These are phyloP conservation scores for Spondyliosoma cantharus DNA, from an alignment of 2,797 vertebrate species.

Conservation along the genomic window DNA sequence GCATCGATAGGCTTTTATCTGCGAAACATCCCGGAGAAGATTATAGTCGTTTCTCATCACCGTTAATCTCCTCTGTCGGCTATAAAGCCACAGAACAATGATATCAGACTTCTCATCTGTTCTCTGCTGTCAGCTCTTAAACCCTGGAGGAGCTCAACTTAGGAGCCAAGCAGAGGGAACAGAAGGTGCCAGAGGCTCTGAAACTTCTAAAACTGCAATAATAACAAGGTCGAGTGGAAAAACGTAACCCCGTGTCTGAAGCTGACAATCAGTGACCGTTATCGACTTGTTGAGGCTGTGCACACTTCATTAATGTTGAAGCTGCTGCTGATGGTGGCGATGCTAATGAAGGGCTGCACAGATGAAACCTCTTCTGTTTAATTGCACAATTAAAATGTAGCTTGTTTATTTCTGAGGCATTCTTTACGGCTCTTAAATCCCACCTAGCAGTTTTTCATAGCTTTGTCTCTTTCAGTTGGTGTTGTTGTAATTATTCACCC, in stretches of 20 bases:
- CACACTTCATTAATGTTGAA: neutral
- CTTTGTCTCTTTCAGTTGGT: neutral
- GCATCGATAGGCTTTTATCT: conserved; percentile 45
- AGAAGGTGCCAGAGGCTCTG: neutral
- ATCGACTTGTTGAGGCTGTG: neutral
- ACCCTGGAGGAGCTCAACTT: conserved; percentile 13
- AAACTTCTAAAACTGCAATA: neutral
- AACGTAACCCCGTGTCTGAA: too few species aligned
- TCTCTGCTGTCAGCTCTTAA: conserved; percentile 36
- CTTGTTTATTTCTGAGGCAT: neutral
- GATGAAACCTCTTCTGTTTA: neutral
- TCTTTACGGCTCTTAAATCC: neutral
- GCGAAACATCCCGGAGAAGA: conserved; percentile 50
- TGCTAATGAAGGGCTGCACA: neutral
- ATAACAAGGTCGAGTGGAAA: neutral
- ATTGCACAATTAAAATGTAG: neutral
- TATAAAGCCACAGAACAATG: conserved; percentile 43
- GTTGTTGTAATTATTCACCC: neutral
- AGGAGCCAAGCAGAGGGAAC: neutral
- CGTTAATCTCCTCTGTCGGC: conserved; percentile 59
- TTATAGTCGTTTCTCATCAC: conserved; percentile 57
- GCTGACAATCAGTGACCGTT: neutral
- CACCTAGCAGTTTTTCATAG: neutral
- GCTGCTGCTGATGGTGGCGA: neutral
- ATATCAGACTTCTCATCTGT: conserved; percentile 48